Evolutionary conservation across 2,113 vertebrate species (phyloP), one percentile per base, ranked within the genome.

Genomic region (Hepsetus odoe): DNA sequence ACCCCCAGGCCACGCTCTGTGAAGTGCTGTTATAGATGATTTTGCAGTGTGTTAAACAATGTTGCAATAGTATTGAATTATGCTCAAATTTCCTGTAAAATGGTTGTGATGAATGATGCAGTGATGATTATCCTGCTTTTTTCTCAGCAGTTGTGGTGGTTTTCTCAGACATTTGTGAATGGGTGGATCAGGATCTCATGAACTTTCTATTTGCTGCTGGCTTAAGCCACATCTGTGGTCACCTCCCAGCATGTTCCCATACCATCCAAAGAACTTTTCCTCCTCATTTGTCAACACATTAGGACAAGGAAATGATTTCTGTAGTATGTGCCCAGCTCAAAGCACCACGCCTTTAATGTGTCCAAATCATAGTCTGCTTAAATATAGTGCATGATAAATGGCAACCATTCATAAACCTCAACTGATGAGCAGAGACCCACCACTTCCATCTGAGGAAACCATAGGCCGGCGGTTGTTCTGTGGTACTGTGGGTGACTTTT

Each of bases 401-500:
- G 65, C 75, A 70, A 70, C 16, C 65, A 32, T 5, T 51, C 44
- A 5, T 8, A 40, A 67, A 56, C 64, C 65, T 46, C 51, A 59
- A 42, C 69, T 56, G 24, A 55, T 55, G 33, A 40, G 2, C 14
- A 65, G 38, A 68, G 62, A 30, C 64, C 71, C 38, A 35, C 28
- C 51, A 11, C 44, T 59, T 71, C 20, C 61, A 28, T 22, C 14
- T 12, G 42, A 9, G 28, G 13, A 59, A 68, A 70, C 56, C 49
- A 4, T 30, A 72, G 65, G 58, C 65, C 61, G n/a, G 62, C 64
- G 70, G 26, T 64, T 74, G 10, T 30, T 74, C 61, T 77, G 80
- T 51, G 80, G 80, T 33, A 18, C n/a, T 74, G 76, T 46, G 38
- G 81, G 59, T 30, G 24, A 44, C 38, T 62, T 56, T 69, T 56